Evolutionary conservation across 23 tunicate genomes (phyloP), one percentile per base, ranked within the genome.

Genomic region (Halocynthia aurantium): DNA sequence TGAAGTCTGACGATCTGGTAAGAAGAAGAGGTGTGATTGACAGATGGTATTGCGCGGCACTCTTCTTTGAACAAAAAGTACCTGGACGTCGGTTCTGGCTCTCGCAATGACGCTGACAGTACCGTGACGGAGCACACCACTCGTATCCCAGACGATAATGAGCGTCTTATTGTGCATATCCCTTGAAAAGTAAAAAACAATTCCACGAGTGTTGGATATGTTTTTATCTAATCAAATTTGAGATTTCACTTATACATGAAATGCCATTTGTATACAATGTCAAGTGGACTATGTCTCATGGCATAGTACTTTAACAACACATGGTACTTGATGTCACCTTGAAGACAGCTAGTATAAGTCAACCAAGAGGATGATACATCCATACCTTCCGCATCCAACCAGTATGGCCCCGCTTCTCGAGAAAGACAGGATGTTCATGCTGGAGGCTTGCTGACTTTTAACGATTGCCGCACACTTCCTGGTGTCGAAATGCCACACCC

Each of bases 111-210:
- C 92, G 51, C 72, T 82, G 19, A 85, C 88, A 52, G 92, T 31
- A 0, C 88, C 88, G 19, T 79, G 84, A 7, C 83, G 67, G 13
- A 92, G 18, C 20, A 90, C 92, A 53, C 81, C 77, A 64, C 92
- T 92, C 44, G 98, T 92, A 68, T 92, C 84, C 98, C 98, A 92
- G n/a, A 92, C 98, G 77, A 92, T 77, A 56, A 92, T 61, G 18
- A 92, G 69, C 15, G 86, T 86, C 51, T 92, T 92, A 7, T 87
- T 87, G 54, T 92, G 92, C 8, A 76, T 70, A 76, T 92, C 98
- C 70, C 98, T 92, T 53, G 8, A 79, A 78, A 77, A 60, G n/a
- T 76, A 49, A 49, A 49, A 58, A 31, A 31, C 1, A 31, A 31
- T 31, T 31, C 44, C 44, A 31, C n/a, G n/a, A n/a, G n/a, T n/a